phyloP scores from a whole-genome alignment of 2,113 vertebrate species.

The Oreochromis niloticus region DNA sequence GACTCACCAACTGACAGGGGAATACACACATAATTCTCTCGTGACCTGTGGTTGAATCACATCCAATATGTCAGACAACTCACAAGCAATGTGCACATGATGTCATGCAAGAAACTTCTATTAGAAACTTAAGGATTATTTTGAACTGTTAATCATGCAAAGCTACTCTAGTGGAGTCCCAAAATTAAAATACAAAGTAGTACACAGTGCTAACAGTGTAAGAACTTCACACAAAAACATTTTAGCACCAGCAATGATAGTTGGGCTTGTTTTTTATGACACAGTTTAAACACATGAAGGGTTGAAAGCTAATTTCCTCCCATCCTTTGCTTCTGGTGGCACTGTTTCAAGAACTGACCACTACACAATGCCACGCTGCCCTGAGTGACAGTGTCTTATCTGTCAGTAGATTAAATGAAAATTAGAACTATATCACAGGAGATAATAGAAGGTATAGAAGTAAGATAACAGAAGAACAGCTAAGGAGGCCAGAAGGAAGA shows the following conservation, averaged over 20 bases:
- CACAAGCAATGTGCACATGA: not conserved
- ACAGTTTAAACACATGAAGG: not conserved
- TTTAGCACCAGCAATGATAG: not conserved
- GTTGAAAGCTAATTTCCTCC: not conserved
- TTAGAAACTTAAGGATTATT: not conserved
- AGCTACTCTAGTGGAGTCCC: not conserved
- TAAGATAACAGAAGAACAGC: not conserved
- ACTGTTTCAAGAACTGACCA: not conserved
- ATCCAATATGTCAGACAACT: not conserved
- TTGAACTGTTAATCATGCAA: not conserved
- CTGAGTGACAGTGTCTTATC: not conserved
- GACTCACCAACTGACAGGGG: accelerated
- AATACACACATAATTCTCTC: accelerated
- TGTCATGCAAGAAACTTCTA: not conserved
- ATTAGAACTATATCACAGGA: not conserved
- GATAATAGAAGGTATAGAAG: not conserved
- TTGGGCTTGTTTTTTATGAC: not conserved
- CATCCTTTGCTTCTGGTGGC: not conserved
- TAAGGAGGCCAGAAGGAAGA: not conserved
- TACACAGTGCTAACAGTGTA: not conserved
- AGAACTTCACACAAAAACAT: not conserved
- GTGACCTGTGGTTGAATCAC: not conserved
- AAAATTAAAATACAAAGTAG: not conserved
- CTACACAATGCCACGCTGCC: not conserved
- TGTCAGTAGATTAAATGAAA: not conserved